Conservation (phyloP, 2,113 vertebrate genomes). For the Anser brachyrhynchus region DNA sequence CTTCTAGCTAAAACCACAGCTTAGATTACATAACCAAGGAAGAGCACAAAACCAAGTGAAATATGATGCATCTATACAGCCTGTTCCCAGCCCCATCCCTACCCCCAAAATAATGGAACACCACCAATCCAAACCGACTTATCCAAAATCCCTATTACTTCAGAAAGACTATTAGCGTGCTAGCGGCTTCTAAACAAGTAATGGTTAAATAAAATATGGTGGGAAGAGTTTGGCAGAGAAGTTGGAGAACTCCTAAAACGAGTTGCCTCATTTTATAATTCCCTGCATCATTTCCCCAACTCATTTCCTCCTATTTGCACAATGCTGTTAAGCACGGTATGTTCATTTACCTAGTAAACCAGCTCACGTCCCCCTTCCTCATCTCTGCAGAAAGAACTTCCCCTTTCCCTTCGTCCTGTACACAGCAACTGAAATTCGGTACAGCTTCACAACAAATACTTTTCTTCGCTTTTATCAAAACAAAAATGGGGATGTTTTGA, state of each 20-base stretch:
- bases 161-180: background rate
- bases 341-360: background rate
- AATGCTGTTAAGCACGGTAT: background rate
- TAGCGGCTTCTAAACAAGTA: background rate
- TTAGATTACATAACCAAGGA: background rate
- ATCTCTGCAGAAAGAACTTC: background rate
- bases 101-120: background rate
- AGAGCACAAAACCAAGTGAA: background rate
- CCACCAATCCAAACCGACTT: background rate
- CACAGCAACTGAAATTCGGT: background rate
- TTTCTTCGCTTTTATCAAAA: background rate
- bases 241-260: background rate
- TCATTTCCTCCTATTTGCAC: background rate
- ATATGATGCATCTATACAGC: background rate
- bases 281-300: background rate
- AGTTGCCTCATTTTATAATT: background rate
- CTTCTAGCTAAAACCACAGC: background rate
- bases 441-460: background rate
- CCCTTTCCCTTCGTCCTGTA: background rate
- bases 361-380: background rate
- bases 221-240: background rate
- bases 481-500: background rate
- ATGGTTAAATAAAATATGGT: background rate
- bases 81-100: rapidly evolving
- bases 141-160: background rate